Base-by-base conservation (phyloP, 2,113 vertebrate genomes). In the Saccopteryx bilineata region DNA sequence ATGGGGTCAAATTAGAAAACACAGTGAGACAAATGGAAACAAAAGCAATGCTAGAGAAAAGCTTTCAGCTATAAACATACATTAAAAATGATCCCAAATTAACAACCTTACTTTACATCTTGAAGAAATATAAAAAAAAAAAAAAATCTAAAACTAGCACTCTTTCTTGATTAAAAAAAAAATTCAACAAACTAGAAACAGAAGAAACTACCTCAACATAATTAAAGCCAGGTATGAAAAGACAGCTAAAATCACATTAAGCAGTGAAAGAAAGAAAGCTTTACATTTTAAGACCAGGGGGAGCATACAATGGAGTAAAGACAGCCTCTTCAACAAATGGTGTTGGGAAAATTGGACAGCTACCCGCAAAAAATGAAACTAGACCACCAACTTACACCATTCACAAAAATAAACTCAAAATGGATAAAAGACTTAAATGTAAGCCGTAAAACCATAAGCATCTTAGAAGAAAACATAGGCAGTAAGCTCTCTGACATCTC, bases 91-190 rank as follows among this genome's bases (percentile, higher is more conserved):
- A 56, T 31, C 48, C 65, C 69, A 80, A 79, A 69, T 80, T 63
- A 82, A 52, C 48, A 83, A 74, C 28, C 58, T 63, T 74, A 91
- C 31, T 54, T 83, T 54, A 60, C n/a, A 83, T 3, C 23, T 74
- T 18, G 14, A 82, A 46, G 21, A 79, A 56, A 33, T 31, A 82
- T 24, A 48, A 79, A 90, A 39, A 56, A 10, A 66, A 71, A 5
- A 39, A 61, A 90, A 39, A 78, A 66, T 21, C 48, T 66, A 54
- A 79, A 79, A 76, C 23, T 65, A 91, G 12, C 80, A 75, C 5
- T 26, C 66, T 60, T 83, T 84, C 80, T 39, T 46, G 28, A 83
- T 39, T 39, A 84, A 83, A 83, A 52, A 84, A 83, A 83, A 92
- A 56, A 61, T 15, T 74, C 48, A 63, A 52, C 48, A 72, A 87